phyloP scores from a whole-genome alignment of 2,888 invertebrate species.

The Tortrix viridana region DNA sequence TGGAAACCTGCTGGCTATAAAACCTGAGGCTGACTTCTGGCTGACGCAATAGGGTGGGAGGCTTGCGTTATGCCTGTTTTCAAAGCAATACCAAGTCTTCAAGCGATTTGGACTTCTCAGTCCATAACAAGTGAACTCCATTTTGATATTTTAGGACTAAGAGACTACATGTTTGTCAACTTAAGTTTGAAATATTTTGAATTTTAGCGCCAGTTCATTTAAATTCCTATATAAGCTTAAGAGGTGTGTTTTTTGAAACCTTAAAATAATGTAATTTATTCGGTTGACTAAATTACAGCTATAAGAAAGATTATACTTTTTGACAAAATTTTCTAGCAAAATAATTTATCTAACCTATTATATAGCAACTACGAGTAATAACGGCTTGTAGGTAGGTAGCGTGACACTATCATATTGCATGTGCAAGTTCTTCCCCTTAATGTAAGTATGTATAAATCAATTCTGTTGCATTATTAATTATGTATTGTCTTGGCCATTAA shows the following conservation, averaged over 20 bases:
- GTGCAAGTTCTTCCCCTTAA: too few species aligned
- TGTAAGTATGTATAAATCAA: too few species aligned
- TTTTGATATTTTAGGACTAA: not conserved
- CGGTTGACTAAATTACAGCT: too few species aligned
- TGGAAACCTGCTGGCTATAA: slow-evolving; percentile 60
- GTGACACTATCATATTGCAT: too few species aligned
- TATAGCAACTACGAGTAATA: too few species aligned
- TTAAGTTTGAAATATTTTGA: slow-evolving; percentile 22
- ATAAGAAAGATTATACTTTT: too few species aligned
- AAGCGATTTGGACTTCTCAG: slow-evolving; percentile 53
- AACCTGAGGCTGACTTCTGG: slow-evolving; percentile 65
- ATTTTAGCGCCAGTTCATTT: not conserved
- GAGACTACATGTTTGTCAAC: slow-evolving; percentile 12
- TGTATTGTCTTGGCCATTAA: not conserved
- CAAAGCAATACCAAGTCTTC: slow-evolving; percentile 46
- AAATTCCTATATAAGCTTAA: not conserved
- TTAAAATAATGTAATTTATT: not conserved
- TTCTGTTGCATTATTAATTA: not conserved
- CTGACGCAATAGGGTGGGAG: slow-evolving; percentile 75
- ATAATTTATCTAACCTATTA: too few species aligned
- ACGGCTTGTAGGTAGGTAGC: too few species aligned
- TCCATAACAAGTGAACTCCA: slow-evolving; percentile 48
- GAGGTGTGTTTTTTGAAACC: not conserved
- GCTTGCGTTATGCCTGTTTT: slow-evolving; percentile 67
- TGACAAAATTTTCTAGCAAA: too few species aligned